Evolutionary conservation across 2,888 invertebrate genomes (phyloP).

Genomic region (Chloromyia formosa): DNA sequence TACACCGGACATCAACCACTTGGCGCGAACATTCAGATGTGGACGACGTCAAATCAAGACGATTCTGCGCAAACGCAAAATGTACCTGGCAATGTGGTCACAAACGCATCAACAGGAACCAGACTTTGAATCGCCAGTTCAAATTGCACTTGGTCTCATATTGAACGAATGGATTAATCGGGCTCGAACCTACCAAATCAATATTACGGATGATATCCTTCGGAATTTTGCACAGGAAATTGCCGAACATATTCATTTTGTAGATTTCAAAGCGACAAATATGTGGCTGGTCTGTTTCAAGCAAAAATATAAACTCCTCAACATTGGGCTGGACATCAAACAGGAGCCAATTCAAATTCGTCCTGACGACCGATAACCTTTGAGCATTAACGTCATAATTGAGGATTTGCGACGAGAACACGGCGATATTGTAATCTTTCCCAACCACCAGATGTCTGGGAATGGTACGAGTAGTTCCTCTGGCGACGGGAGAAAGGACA

Average conservation of each 20-base stretch:
- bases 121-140: neutral
- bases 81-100: neutral
- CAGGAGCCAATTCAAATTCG: neutral
- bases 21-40: constrained; percentile 2
- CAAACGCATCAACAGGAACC: no score
- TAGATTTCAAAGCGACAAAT: neutral
- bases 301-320: constrained; percentile 3
- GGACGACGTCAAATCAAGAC: constrained; percentile 24
- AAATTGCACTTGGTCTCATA: neutral
- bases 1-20: neutral
- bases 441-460: no score
- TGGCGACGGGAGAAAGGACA: neutral
- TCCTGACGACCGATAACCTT: neutral
- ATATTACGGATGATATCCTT: constrained; percentile 26
- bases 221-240: constrained; percentile 16
- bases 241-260: neutral
- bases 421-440: neutral
- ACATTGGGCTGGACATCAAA: neutral
- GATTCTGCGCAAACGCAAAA: constrained; percentile 9
- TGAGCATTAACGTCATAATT: neutral
- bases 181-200: neutral
- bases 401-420: neutral
- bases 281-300: constrained; percentile 3
- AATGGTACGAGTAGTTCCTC: neutral
- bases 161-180: constrained; percentile 29